Evolutionary conservation across 2,888 invertebrate genomes (phyloP), one percentile per base, ranked within the genome.

Genomic region (Dione juno): DNA sequence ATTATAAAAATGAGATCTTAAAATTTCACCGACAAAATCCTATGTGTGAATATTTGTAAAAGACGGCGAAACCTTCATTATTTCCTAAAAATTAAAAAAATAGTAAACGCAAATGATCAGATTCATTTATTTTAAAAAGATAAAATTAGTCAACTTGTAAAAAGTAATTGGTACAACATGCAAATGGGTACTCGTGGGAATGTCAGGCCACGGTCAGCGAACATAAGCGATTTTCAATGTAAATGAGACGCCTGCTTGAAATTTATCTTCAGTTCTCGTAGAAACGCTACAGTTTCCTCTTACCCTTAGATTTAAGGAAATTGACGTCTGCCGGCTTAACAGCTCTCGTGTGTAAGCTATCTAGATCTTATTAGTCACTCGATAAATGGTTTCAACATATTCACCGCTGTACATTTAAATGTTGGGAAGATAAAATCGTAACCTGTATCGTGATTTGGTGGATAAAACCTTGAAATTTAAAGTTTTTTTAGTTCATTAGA

Each of bases 141-240:
- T 72, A 76, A 77, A 83, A 90, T 88, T 88, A 87, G 85, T 83
- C 81, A 83, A 88, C 82, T 87, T 87, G 84, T 85, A 84, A 84
- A 84, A 88, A 89, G 88, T 88, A 89, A 91, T 90, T 87, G 86
- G 85, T 82, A 85, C 85, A 84, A 85, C 80, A 90, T 89, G 90
- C 86, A 89, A 91, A 91, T 89, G 76, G 76, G 71, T 70, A 75
- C 82, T 82, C 80, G 73, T 71, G 85, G 82, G 87, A 79, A 77
- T 75, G 77, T 78, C 79, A 79, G 71, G 79, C 79, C 78, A 76
- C 82, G 84, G 86, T 82, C 83, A 82, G 80, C 75, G 80, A 79
- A 78, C 82, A 80, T 84, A 82, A 88, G 87, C 84, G 86, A 82
- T 84, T 88, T 82, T 84, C 81, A 80, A 90, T 88, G 89, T 84